Percentiles rank a stretch among this genome's conserved stretches.
Conservation (phyloP, 2,888 invertebrate species). For the Chrysina gloriosa region DNA sequence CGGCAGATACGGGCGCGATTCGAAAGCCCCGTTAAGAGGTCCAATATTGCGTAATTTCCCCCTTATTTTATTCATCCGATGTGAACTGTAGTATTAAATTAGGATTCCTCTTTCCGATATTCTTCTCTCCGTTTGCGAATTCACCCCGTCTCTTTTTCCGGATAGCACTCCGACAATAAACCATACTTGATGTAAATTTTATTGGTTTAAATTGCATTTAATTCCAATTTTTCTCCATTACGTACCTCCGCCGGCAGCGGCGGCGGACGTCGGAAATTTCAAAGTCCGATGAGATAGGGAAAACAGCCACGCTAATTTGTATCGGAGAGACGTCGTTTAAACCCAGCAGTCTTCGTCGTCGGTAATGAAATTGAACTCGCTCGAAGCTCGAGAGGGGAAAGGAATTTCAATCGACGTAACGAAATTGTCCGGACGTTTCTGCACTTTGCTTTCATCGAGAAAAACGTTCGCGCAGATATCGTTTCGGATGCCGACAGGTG, state of each 20-base stretch:
- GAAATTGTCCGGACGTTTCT: too few relatives aligned
- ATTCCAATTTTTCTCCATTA: constrained; percentile 44
- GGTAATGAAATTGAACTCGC: too few relatives aligned
- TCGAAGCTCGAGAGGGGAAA: too few relatives aligned
- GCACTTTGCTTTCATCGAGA: too few relatives aligned
- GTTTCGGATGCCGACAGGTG: too few relatives aligned
- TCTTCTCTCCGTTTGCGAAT: constrained; percentile 9
- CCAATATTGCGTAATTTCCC: constrained; percentile 44
- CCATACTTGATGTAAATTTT: constrained; percentile 44
- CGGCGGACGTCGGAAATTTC: constrained; percentile 18
- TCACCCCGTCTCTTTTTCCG: too few relatives aligned
- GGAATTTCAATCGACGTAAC: too few relatives aligned
- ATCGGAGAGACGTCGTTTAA: too few relatives aligned
- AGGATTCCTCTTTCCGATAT: constrained; percentile 28
- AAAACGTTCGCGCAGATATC: too few relatives aligned
- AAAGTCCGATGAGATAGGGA: constrained; percentile 27
- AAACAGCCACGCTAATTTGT: constrained; percentile 43
- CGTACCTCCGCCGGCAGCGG: constrained; percentile 7
- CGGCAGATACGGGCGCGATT: constrained; percentile 23
- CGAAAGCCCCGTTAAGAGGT: constrained; percentile 38
- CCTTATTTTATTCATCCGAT: constrained; percentile 44
- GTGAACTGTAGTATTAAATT: constrained; percentile 46
- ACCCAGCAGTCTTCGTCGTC: too few relatives aligned
- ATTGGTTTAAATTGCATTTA: constrained; percentile 44
- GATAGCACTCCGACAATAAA: constrained; percentile 36